phyloP scores from a whole-genome alignment of 1,140 invertebrate genomes.

The Nebria ingens region DNA sequence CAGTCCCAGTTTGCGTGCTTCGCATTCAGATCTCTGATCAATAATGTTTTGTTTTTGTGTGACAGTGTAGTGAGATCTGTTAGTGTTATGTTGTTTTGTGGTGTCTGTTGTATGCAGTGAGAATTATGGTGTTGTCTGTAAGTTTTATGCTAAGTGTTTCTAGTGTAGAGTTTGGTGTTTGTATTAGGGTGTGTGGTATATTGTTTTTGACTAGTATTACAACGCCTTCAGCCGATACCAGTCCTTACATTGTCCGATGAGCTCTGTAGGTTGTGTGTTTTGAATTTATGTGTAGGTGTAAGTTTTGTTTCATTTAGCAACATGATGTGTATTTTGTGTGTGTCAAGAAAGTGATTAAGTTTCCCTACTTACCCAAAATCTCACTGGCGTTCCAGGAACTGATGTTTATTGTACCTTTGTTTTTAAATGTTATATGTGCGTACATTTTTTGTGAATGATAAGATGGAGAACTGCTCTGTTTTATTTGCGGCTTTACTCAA shows the following conservation, averaged over 20 bases:
- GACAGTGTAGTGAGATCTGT: constrained; percentile 18
- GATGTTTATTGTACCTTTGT: no score
- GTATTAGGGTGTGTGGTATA: neutral
- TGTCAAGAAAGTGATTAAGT: constrained; percentile 7
- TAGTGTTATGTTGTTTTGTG: constrained; percentile 12
- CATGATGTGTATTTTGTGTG: constrained; percentile 11
- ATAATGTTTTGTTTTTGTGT: constrained; percentile 20
- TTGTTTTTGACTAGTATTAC: neutral
- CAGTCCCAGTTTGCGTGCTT: constrained; percentile 21
- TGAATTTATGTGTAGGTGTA: neutral
- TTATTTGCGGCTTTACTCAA: no score
- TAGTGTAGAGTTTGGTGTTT: constrained; percentile 3
- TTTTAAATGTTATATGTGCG: no score
- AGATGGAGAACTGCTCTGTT: no score
- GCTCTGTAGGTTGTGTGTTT: neutral
- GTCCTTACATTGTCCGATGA: neutral
- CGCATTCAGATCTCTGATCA: constrained; percentile 26
- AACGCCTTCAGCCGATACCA: neutral
- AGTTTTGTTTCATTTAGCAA: constrained; percentile 15
- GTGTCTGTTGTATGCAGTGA: constrained; percentile 14
- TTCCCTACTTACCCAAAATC: constrained; percentile 12
- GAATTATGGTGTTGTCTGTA: constrained; percentile 18
- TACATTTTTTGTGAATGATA: no score
- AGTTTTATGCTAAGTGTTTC: constrained; percentile 20
- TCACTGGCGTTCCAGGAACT: constrained; percentile 17